Conservation (phyloP, 2,888 invertebrate species). For the Aelia acuminata region DNA sequence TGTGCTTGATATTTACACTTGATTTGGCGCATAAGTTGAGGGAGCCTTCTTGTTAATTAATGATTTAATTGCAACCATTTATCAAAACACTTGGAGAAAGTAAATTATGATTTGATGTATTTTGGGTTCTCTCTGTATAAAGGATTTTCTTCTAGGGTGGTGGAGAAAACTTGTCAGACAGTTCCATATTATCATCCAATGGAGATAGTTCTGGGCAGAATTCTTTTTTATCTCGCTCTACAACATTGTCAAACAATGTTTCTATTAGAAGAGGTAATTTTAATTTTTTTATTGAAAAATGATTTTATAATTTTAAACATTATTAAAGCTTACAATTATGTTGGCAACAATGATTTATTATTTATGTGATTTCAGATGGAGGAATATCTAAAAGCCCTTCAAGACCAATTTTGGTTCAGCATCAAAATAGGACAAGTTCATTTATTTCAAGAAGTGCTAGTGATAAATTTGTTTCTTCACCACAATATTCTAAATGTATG, state of each 20-base stretch:
- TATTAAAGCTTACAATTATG: no score
- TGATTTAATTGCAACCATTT: no score
- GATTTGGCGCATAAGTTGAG: no score
- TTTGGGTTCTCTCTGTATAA: neutral
- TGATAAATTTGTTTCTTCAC: neutral
- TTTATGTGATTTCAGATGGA: constrained; percentile 20
- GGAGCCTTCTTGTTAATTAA: no score
- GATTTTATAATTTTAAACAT: neutral
- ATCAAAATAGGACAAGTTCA: neutral
- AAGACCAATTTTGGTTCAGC: constrained; percentile 50
- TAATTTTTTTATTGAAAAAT: neutral
- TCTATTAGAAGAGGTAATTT: constrained; percentile 56
- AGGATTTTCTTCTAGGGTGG: constrained; percentile 21
- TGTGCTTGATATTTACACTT: no score
- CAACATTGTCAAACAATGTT: constrained; percentile 51
- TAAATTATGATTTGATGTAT: no score
- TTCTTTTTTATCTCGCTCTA: constrained; percentile 30
- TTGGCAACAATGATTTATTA: neutral
- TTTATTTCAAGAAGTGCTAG: constrained; percentile 21
- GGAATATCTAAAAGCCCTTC: constrained; percentile 33
- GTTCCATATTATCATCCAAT: neutral
- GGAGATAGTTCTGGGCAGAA: constrained; percentile 28
- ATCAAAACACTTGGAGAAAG: no score
- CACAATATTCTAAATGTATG: constrained; percentile 49
- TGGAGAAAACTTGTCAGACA: constrained; percentile 43